Base-by-base conservation (phyloP, 2,113 vertebrate species). In the Pelodiscus sinensis region DNA sequence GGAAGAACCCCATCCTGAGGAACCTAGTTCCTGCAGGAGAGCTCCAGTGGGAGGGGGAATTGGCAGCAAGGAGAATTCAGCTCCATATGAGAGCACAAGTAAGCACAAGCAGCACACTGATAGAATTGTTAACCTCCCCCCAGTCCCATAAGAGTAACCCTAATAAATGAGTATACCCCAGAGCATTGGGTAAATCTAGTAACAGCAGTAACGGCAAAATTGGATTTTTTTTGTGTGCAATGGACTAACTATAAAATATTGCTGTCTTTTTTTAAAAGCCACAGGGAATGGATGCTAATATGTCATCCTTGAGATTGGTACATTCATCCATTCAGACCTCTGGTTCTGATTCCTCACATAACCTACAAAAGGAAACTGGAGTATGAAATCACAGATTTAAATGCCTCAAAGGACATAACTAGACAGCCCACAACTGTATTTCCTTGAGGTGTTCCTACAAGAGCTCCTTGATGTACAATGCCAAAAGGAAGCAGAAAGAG, bases 401-500 rank as follows among this genome's bases (percentile, higher is more conserved):
- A 94, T 95, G 55, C 85, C 84, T 92, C 78, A 88, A 89, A 97
- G 92, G 85, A 94, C 88, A 89, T 27, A 87, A 71, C 1, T 82
- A 84, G 82, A 92, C 87, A 95, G 57, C 88, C 7, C 79, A 77
- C 87, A 86, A 89, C 87, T 86, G 55, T 79, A 38, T 73, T 95
- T 96, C 94, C 91, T 97, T 97, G 95, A 95, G 89, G 89, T 84
- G 91, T 13, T 96, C 91, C 35, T 81, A 81, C 96, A 96, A 96
- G 94, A 94, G 91, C 84, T 96, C 81, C 90, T 81, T 95, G 95
- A 96, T 96, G 90, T 92, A 94, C 88, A 96, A 8, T 19, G 90
- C 84, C 84, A 82, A 96, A 29, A 95, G 79, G 71, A 92, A 81
- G 54, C 79, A 91, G 31, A 51, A 83, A 94, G 92, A 92, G 90